phyloP scores from a whole-genome alignment of 2,797 vertebrate species.

The Channa striata region DNA sequence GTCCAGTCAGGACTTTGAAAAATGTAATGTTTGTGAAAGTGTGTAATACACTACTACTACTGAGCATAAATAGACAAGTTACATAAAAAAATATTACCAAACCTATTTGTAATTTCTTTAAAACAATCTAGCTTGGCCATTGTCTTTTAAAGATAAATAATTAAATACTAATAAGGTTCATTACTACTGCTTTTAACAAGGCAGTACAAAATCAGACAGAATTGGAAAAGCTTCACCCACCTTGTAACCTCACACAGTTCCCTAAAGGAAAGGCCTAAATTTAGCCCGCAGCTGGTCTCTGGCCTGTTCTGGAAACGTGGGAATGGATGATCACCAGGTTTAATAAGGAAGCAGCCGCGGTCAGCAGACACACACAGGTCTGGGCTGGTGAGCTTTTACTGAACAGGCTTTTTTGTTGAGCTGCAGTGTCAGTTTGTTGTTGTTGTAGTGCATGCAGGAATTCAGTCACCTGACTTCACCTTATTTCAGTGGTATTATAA shows the following conservation, averaged over 20 bases:
- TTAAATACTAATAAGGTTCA: not conserved
- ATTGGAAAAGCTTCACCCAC: slow-evolving; percentile 46
- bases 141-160: not conserved
- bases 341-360: slow-evolving; percentile 38
- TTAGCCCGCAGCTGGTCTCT: slow-evolving; percentile 64
- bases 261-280: slow-evolving; percentile 64
- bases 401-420: slow-evolving; percentile 6
- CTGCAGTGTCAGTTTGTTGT: not conserved
- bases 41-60: not conserved
- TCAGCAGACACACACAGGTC: slow-evolving; percentile 31
- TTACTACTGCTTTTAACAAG: slow-evolving; percentile 9
- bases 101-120: too few relatives aligned
- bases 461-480: slow-evolving; percentile 10
- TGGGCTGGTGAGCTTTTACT: slow-evolving; percentile 10
- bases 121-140: too few relatives aligned
- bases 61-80: not conserved
- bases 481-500: not conserved
- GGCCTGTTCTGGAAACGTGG: slow-evolving; percentile 31
- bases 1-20: not conserved
- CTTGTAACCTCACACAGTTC: slow-evolving; percentile 53
- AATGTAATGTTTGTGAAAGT: not conserved
- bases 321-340: slow-evolving; percentile 43
- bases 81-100: too few relatives aligned
- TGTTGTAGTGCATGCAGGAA: not conserved
- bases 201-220: slow-evolving; percentile 26